A percentile compares a stretch with the other conserved stretches of the same genome.
Evolutionary conservation across 2,113 vertebrate species (phyloP).

Genomic region (Paramormyrops kingsleyae): DNA sequence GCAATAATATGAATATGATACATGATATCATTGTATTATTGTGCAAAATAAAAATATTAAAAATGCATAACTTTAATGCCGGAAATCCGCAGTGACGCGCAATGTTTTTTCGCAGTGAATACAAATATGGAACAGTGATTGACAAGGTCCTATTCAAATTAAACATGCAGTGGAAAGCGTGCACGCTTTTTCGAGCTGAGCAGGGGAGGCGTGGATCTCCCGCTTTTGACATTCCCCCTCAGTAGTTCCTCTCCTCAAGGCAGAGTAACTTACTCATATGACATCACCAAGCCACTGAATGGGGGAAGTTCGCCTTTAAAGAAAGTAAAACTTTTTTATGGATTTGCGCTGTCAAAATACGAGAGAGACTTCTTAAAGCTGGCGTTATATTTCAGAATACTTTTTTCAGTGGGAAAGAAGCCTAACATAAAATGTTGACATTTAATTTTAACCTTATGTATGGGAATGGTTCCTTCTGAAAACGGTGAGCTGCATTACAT

Average conservation of each 20-base stretch:
- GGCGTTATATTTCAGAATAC: conserved; percentile 21
- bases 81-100: conserved; percentile 58
- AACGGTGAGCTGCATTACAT: conserved; percentile 25
- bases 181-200: conserved; percentile 50
- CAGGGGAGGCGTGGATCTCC: conserved; percentile 74
- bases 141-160: conserved; percentile 67
- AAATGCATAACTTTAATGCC: conserved; percentile 40
- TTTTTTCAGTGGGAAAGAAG: conserved; percentile 36
- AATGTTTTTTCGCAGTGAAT: conserved; percentile 40
- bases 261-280: conserved; percentile 59
- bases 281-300: conserved; percentile 64
- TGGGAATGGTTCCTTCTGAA: conserved; percentile 44
- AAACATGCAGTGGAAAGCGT: conserved; percentile 53
- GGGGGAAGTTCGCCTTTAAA: conserved; percentile 45
- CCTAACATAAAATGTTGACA: conserved; percentile 28
- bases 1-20: neutral
- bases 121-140: conserved; percentile 57
- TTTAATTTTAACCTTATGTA: conserved; percentile 33
- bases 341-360: conserved; percentile 49
- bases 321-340: conserved; percentile 44
- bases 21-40: neutral
- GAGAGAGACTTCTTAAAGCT: conserved; percentile 34
- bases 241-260: conserved; percentile 59
- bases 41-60: conserved; percentile 20
- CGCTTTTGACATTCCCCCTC: conserved; percentile 65